Percentiles rank a stretch among this genome's conserved stretches.
phyloP scores from a whole-genome alignment of 2,113 vertebrate species.

The Scomber japonicus region DNA sequence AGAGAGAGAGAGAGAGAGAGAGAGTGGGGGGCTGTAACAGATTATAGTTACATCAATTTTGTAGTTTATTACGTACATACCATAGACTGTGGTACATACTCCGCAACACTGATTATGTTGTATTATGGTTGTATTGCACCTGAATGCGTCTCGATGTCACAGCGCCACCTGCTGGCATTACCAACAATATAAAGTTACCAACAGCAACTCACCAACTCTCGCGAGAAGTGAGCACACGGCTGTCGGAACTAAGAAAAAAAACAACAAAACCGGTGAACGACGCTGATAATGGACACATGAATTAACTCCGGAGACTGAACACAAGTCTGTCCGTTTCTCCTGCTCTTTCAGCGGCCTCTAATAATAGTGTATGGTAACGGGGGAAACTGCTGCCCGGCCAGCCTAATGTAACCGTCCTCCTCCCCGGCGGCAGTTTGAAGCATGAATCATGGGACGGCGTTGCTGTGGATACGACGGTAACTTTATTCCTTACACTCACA shows the following conservation, averaged over 20 bases:
- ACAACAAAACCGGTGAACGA: neutral
- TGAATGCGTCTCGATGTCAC: neutral
- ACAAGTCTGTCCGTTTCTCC: conserved; percentile 52
- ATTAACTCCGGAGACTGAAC: conserved; percentile 32
- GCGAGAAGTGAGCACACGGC: conserved; percentile 44
- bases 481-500: conserved; percentile 63
- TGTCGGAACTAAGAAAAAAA: neutral
- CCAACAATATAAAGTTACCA: neutral
- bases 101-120: too few species aligned
- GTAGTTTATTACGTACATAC: too few species aligned
- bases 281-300: neutral
- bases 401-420: conserved; percentile 44
- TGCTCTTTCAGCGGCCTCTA: neutral
- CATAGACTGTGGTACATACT: too few species aligned
- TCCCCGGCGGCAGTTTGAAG: conserved; percentile 10
- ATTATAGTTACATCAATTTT: too few species aligned
- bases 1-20: too few species aligned
- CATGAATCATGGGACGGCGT: conserved; percentile 77
- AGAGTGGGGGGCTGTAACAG: too few species aligned
- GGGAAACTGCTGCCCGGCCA: conserved; percentile 57
- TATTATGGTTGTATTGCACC: too few species aligned
- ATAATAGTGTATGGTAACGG: neutral
- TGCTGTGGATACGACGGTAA: conserved; percentile 83
- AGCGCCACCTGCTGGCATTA: neutral
- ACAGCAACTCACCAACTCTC: conserved; percentile 1